A percentile compares a stretch with the other conserved stretches of the same genome.
Conservation (phyloP, 2,113 vertebrate species). For the Empidonax traillii region DNA sequence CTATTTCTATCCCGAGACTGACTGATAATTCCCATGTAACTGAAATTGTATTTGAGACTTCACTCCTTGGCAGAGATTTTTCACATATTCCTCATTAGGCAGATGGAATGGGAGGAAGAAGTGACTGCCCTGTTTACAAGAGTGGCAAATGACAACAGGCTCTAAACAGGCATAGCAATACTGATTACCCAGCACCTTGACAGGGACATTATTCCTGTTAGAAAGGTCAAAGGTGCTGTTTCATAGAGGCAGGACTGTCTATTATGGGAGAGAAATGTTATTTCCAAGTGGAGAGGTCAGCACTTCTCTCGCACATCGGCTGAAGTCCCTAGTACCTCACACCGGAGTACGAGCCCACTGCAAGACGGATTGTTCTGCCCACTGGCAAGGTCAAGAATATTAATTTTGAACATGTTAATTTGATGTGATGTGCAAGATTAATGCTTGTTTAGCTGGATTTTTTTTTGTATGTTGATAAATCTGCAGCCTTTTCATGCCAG, state of each 20-base stretch:
- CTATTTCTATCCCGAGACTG: constrained; percentile 26
- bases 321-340: not conserved
- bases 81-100: not conserved
- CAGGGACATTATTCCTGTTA: constrained; percentile 48
- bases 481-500: constrained; percentile 6
- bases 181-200: constrained; percentile 55
- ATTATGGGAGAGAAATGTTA: not conserved
- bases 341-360: not conserved
- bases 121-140: not conserved
- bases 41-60: constrained; percentile 14
- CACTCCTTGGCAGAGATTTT: not conserved
- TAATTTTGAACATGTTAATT: constrained; percentile 70
- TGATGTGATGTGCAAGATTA: constrained; percentile 64
- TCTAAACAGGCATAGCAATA: constrained; percentile 10
- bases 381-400: constrained; percentile 73
- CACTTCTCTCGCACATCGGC: not conserved
- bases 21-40: constrained; percentile 41
- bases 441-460: constrained; percentile 56
- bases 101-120: not conserved
- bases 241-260: constrained; percentile 42
- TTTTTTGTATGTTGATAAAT: constrained; percentile 51
- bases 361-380: constrained; percentile 60
- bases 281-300: constrained; percentile 34
- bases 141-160: constrained; percentile 27
- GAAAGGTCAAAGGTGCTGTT: constrained; percentile 49